These are phyloP conservation scores for Teleogryllus occipitalis DNA, from an alignment of 1,140 invertebrate species.

Conservation along the genomic window DNA sequence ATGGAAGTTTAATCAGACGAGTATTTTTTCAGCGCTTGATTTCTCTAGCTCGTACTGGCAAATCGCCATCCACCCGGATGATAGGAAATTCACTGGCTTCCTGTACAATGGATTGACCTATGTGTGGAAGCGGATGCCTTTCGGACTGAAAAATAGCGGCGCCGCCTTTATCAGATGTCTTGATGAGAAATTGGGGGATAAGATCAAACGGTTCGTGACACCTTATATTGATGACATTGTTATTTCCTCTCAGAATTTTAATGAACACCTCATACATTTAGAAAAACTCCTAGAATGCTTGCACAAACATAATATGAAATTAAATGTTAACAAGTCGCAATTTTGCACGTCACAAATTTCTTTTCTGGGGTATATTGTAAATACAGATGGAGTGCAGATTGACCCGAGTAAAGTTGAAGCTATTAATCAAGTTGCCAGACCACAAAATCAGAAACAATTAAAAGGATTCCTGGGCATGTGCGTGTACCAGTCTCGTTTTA, in stretches of 20 bases:
- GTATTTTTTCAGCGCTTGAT: too few relatives aligned
- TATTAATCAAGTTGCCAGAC: background rate
- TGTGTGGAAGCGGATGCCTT: background rate
- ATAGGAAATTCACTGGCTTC: background rate
- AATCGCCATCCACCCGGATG: background rate
- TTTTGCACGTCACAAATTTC: background rate
- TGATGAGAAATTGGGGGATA: background rate
- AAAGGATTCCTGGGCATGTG: background rate
- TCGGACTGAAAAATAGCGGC: background rate
- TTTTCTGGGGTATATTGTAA: background rate
- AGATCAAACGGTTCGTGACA: background rate
- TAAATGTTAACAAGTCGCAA: background rate
- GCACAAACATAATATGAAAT: background rate
- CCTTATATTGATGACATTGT: background rate
- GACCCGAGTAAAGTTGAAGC: background rate
- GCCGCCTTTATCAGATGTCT: background rate
- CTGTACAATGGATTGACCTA: background rate
- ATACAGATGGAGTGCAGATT: background rate
- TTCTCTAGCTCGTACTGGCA: too few relatives aligned
- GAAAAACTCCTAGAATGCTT: background rate
- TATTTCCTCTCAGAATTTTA: background rate
- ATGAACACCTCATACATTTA: too few relatives aligned
- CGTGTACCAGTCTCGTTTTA: background rate
- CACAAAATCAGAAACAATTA: background rate
- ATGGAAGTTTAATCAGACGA: too few relatives aligned